phyloP scores from a whole-genome alignment of 2,888 invertebrate genomes.

The Caenorhabditis sulstoni region DNA sequence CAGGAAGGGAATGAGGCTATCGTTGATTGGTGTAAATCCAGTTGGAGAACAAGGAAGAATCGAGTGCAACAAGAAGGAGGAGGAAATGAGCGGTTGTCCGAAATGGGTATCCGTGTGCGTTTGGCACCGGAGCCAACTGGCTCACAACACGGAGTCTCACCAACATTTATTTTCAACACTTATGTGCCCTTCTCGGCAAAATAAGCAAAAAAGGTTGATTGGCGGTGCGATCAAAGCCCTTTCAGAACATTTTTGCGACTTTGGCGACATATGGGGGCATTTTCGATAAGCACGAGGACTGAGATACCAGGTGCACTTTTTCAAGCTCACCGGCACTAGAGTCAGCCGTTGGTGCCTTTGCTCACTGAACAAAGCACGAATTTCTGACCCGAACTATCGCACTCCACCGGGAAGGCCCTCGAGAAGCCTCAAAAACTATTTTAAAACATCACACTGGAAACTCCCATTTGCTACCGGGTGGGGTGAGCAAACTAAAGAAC shows the following conservation, averaged over 20 bases:
- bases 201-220: conserved; percentile 13
- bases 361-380: conserved; percentile 1
- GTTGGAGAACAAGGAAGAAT: conserved; percentile 20
- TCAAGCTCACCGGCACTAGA: no score
- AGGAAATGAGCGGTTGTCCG: conserved; percentile 49
- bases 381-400: conserved; percentile 30
- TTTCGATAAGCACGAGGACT: no score
- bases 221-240: not conserved
- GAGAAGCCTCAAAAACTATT: conserved; percentile 50
- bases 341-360: no score
- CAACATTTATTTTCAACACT: conserved; percentile 22
- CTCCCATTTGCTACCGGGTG: not conserved
- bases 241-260: not conserved
- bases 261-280: not conserved
- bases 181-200: conserved; percentile 28
- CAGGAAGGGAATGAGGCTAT: conserved; percentile 3
- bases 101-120: conserved; percentile 52
- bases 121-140: conserved; percentile 30
- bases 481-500: conserved; percentile 38
- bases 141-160: conserved; percentile 14
- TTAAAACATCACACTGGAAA: conserved; percentile 46
- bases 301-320: no score
- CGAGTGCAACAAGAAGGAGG: conserved; percentile 14
- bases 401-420: conserved; percentile 20
- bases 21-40: conserved; percentile 48